phyloP scores from a whole-genome alignment of 2,797 vertebrate genomes.

The Gadopsis bispinosus region DNA sequence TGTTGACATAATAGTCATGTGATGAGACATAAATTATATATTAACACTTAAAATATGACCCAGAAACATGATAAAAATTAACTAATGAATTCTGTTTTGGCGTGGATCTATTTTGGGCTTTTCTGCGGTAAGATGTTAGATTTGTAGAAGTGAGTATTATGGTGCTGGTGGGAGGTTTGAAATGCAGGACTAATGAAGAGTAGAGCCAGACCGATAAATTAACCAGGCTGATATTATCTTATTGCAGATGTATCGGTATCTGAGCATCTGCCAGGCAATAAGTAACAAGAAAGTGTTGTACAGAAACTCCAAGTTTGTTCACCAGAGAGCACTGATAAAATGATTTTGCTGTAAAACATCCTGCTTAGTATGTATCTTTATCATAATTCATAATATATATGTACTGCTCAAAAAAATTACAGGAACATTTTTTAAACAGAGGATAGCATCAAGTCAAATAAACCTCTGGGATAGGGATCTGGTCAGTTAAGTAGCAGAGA shows the following conservation, averaged over 20 bases:
- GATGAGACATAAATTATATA: neutral
- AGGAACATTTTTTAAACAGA: too few relatives aligned
- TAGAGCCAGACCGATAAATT: too few relatives aligned
- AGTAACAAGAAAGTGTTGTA: too few relatives aligned
- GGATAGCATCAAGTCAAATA: too few relatives aligned
- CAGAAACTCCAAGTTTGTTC: neutral
- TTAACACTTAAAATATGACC: neutral
- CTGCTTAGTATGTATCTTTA: neutral
- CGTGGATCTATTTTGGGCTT: neutral
- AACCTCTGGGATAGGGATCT: too few relatives aligned
- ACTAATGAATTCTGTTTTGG: neutral
- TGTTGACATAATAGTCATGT: neutral
- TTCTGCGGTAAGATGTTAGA: neutral
- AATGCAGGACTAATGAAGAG: neutral
- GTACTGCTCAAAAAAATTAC: too few relatives aligned
- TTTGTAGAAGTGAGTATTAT: neutral
- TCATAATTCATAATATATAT: neutral
- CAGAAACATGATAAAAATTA: too few relatives aligned
- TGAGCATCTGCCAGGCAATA: too few relatives aligned
- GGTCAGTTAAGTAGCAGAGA: too few relatives aligned
- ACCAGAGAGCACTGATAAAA: neutral
- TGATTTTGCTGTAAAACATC: neutral
- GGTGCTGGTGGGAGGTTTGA: neutral
- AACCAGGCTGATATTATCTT: neutral
- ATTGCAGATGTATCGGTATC: neutral